Conservation (phyloP, 35 echinoderm and acorn worm genomes). For the Apostichopus japonicus region DNA sequence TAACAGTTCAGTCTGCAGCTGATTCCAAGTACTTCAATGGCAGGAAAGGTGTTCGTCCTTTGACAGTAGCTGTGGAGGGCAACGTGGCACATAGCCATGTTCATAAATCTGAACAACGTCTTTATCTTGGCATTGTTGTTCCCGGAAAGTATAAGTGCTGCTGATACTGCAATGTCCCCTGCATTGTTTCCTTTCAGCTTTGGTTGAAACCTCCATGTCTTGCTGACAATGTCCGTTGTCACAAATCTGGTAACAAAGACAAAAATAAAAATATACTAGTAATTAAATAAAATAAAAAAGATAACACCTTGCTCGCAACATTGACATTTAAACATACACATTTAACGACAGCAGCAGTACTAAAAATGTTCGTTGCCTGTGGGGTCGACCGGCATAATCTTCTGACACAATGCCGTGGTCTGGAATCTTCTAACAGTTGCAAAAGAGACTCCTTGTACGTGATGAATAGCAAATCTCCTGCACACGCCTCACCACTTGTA, state of each 20-base stretch:
- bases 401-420: not conserved
- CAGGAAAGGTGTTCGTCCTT: not conserved
- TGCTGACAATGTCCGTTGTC: slow-evolving; percentile 10
- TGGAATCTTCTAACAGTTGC: not conserved
- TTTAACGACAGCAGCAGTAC: slow-evolving; percentile 11
- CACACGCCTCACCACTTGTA: not conserved
- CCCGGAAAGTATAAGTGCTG: slow-evolving; percentile 14
- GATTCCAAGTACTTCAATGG: not conserved
- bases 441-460: not conserved
- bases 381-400: not conserved
- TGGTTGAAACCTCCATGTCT: slow-evolving; percentile 15
- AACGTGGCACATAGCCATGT: not conserved
- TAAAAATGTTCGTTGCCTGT: not conserved
- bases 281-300: not conserved
- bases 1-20: not conserved
- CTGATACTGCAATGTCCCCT: not conserved
- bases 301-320: not conserved
- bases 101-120: slow-evolving; percentile 6
- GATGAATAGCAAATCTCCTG: not conserved
- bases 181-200: not conserved
- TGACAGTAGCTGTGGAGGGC: not conserved
- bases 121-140: slow-evolving; percentile 21
- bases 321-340: not conserved
- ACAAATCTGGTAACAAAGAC: not conserved
- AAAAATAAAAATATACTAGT: not conserved